Conservation (phyloP, 2,113 vertebrate genomes). For the Sylvicapra grimmia region DNA sequence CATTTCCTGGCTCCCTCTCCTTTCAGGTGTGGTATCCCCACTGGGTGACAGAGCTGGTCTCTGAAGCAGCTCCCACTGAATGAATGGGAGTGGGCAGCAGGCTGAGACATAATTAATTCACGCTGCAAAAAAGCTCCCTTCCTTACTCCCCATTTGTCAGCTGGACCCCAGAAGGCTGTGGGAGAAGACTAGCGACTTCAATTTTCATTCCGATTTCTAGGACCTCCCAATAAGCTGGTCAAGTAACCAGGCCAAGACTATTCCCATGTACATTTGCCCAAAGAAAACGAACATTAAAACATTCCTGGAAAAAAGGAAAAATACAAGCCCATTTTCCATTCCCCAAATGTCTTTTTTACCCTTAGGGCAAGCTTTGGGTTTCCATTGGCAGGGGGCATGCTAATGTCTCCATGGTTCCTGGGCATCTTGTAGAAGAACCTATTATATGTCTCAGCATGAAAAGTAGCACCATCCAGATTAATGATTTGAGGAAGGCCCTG, state of each 20-base stretch:
- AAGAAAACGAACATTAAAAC: conserved; percentile 66
- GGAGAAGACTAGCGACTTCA: conserved; percentile 58
- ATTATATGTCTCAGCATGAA: conserved; percentile 53
- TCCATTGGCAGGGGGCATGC: conserved; percentile 57
- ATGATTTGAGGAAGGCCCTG: conserved; percentile 20
- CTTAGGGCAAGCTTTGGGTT: conserved; percentile 57
- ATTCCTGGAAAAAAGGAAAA: conserved; percentile 65
- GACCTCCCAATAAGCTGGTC: conserved; percentile 71
- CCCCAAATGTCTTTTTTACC: conserved; percentile 60
- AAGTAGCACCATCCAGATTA: conserved; percentile 46
- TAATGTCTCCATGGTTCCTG: conserved; percentile 31
- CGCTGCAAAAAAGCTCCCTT: conserved; percentile 40
- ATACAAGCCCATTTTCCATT: conserved; percentile 61
- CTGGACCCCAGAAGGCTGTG: conserved; percentile 54
- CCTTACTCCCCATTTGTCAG: conserved; percentile 43
- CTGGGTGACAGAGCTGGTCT: neutral
- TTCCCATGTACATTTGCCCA: conserved; percentile 54
- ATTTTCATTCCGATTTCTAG: conserved; percentile 55
- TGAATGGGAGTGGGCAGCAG: neutral
- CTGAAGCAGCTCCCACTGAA: neutral
- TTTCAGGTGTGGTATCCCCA: neutral
- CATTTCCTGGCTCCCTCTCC: neutral
- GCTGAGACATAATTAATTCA: conserved; percentile 51
- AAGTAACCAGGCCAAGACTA: conserved; percentile 59
- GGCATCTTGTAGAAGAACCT: conserved; percentile 56